These are phyloP conservation scores for Nebria salina DNA, from an alignment of 2,888 invertebrate species.

Conservation along the genomic window DNA sequence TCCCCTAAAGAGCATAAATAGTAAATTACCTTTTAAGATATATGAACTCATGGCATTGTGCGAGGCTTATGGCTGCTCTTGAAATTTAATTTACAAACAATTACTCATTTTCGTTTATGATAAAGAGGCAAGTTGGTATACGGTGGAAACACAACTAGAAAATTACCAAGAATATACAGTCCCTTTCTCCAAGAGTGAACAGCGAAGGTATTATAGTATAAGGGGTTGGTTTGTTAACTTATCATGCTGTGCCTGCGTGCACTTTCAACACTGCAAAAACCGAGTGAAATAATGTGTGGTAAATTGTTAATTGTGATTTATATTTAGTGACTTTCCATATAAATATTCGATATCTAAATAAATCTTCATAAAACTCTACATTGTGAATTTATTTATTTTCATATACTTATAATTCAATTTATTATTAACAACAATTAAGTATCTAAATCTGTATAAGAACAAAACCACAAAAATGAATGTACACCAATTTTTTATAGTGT, in stretches of 20 bases:
- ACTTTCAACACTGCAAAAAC: constrained; percentile 3
- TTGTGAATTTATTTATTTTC: too few relatives aligned
- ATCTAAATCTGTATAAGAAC: too few relatives aligned
- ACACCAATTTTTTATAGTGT: too few relatives aligned
- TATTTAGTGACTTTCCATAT: constrained; percentile 24
- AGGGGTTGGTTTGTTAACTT: constrained; percentile 24
- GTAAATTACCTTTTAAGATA: background rate
- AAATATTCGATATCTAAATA: background rate
- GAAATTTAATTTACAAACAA: constrained; percentile 39
- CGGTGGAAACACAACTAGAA: constrained; percentile 28
- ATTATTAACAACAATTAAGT: too few relatives aligned
- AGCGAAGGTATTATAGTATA: constrained; percentile 28
- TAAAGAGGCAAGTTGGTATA: background rate
- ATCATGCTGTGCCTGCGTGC: constrained; percentile 28
- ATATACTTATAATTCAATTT: too few relatives aligned
- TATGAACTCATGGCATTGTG: background rate
- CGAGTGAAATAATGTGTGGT: constrained; percentile 21
- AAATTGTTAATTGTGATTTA: background rate
- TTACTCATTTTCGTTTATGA: constrained; percentile 34
- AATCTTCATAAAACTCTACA: too few relatives aligned
- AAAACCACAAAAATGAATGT: too few relatives aligned
- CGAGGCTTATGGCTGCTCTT: background rate
- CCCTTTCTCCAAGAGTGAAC: background rate
- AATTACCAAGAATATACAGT: constrained; percentile 10
- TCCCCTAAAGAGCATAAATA: background rate